Evolutionary conservation across 1,140 invertebrate genomes (phyloP), one percentile per base, ranked within the genome.

Genomic region (Drusus annulatus): DNA sequence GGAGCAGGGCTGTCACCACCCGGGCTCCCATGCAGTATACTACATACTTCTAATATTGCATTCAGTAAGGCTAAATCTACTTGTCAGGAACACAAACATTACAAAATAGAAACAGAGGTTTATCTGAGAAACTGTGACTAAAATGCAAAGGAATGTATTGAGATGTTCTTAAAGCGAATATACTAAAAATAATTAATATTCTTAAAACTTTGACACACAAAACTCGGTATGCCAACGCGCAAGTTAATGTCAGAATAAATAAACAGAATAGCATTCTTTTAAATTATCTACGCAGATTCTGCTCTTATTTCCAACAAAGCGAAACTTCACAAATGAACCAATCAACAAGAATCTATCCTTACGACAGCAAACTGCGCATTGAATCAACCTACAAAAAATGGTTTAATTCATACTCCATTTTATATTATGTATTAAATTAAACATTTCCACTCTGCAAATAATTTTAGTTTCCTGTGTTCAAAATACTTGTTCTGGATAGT

Each of bases 1-100:
- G n/a, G 19, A 10, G n/a, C 54, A 1, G 54, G 54, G 19, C 36
- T 17, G 16, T 65, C 16, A 28, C 62, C 62, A 6, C 16, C 62
- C 25, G 25, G 7, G 28, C 56, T 65, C 28, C 62, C 25, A n/a
- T n/a, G n/a, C n/a, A n/a, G n/a, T 16, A 4, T 15, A 16, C 8
- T 36, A 58, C 79, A n/a, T 79, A 23, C 45, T 36, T 51, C 80
- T 81, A 81, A 79, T 81, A 81, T 81, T 81, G 80, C 80, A 69
- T 81, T 81, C 52, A 68, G 71, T 79, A 81, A 81, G 80, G 80
- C 80, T 79, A 78, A 76, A 52, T 50, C 78, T 79, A 79, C 54
- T 31, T 74, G 60, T 25, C 36, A 76, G 74, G 73, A 80, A 80
- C 73, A 80, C 60, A 76, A 71, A 52, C 16, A 51, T 16, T 62